Evolutionary conservation across 2,888 invertebrate species (phyloP), one percentile per base, ranked within the genome.

Genomic region (Drosophila mettleri): DNA sequence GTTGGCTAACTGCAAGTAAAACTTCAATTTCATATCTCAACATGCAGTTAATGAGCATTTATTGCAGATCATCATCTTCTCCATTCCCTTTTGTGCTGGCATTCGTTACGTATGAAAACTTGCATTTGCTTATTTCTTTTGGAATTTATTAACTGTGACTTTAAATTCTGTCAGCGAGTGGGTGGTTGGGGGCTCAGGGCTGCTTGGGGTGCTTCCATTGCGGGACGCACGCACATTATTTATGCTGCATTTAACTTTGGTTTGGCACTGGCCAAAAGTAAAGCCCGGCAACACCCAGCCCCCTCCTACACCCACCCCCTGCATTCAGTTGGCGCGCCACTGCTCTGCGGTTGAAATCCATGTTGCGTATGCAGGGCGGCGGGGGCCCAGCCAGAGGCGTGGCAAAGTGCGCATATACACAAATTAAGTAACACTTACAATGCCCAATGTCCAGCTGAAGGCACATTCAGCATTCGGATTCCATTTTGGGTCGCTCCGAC

Each of bases 191-290:
- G 24, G 3, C 5, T 3, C 3, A 5, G 24, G 24, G 9, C 12
- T 14, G 20, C n/a, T n/a, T 43, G 43, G 39, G 22, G 22, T 5
- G 18, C 36, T 64, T 38, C 27, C 31, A 38, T 54, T 49, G 9
- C 34, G 16, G 55, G 55, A 66, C 70, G 64, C 83, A 86, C 88
- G 73, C 88, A 81, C 78, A 88, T 83, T 88, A 88, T 88, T 85
- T 78, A 85, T 88, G 88, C 84, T 80, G 88, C 89, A 85, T 85
- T 85, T 85, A 88, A 88, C 84, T 85, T 84, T 84, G 88, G 88
- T 88, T 84, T 80, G 43, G 71, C 69, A 52, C 69, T 45, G 62
- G 57, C 80, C 72, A 68, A 60, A 71, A 51, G 69, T 61, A 60
- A 73, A 64, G 65, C 38, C 51, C 29, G 12, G 9, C 51, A 36